Evolutionary conservation across 30 jellyfish, hydroid and myxozoan genomes (phyloP), one percentile per base, ranked within the genome.

Genomic region (Sanderia malayensis): DNA sequence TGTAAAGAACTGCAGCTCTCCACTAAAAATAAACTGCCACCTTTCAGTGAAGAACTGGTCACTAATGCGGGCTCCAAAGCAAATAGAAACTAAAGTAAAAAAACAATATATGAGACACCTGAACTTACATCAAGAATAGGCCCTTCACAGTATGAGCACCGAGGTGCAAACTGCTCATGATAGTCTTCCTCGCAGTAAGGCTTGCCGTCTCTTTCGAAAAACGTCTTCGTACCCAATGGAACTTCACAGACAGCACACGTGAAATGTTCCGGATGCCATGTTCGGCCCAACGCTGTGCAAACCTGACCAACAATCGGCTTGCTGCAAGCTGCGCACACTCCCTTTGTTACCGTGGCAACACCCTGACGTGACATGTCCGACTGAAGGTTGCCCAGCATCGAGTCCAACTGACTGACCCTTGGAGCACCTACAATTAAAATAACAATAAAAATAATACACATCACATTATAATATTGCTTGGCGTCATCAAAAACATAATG

Each of bases 211-310:
- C 96, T 65, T 76, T 92, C 98, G 53, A 84, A 92, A 74, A 92
- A 92, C 26, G 98, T 92, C 64, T 85, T 80, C 25, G 96, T 85
- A 1, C 96, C 96, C 57, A 92, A 61, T 2, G 85, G 80, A 31
- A 70, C 83, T 34, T 92, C 98, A 62, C 98, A 92, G 27, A 92
- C 94, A 31, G 83, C 85, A 49, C 98, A 92, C 0, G 95, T 79
- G 80, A 92, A 92, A 81, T 92, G 98, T 55, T 92, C 98, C 30
- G 98, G 98, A 47, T 92, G 98, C 98, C 98, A 92, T 0, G 97
- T 77, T 37, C 82, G 63, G 23, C 97, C 97, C 31, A 89, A 80
- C 0, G 97, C 97, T 1, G 97, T 89, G 85, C 97, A 89, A 1
- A 83, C 97, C 62, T 82, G 94, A 8, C 97, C 97, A 69, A 89